Percentiles rank a stretch among this genome's conserved stretches.
Evolutionary conservation across 2,888 invertebrate species (phyloP).

Genomic region (Seira sanloemensis): DNA sequence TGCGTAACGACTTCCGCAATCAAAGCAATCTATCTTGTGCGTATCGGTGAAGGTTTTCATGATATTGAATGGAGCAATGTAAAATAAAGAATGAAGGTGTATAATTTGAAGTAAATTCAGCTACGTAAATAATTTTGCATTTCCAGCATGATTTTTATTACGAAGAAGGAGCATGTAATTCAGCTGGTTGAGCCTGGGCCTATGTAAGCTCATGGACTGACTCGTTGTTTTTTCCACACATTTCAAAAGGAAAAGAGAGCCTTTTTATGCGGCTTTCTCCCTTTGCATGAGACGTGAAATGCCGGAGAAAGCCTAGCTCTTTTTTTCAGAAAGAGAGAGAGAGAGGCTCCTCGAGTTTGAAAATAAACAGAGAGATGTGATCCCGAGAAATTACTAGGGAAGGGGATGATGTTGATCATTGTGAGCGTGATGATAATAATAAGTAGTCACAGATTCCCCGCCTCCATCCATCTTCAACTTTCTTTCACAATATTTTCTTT

Average conservation of each 20-base stretch:
- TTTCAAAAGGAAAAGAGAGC: not conserved
- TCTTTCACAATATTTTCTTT: not conserved
- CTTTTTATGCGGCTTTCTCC: not conserved
- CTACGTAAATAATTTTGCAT: too few relatives aligned
- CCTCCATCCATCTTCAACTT: not conserved
- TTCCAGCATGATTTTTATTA: too few relatives aligned
- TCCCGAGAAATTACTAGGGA: not conserved
- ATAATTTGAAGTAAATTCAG: too few relatives aligned
- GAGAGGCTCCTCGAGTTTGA: not conserved
- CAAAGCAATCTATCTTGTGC: too few relatives aligned
- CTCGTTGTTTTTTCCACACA: too few relatives aligned
- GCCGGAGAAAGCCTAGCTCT: not conserved
- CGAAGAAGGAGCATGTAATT: not conserved
- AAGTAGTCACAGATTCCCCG: not conserved
- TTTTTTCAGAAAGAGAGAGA: not conserved
- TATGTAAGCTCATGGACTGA: not conserved
- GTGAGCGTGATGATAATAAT: not conserved
- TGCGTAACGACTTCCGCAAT: too few relatives aligned
- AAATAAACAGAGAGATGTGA: not conserved
- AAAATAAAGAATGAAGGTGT: too few relatives aligned
- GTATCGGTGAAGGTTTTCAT: too few relatives aligned
- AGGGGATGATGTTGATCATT: not conserved
- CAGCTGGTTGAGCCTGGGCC: not conserved
- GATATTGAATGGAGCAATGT: too few relatives aligned
- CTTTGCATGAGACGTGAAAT: not conserved